These are phyloP conservation scores for Octodonta nipae DNA, from an alignment of 2,888 invertebrate species.

Conservation along the genomic window DNA sequence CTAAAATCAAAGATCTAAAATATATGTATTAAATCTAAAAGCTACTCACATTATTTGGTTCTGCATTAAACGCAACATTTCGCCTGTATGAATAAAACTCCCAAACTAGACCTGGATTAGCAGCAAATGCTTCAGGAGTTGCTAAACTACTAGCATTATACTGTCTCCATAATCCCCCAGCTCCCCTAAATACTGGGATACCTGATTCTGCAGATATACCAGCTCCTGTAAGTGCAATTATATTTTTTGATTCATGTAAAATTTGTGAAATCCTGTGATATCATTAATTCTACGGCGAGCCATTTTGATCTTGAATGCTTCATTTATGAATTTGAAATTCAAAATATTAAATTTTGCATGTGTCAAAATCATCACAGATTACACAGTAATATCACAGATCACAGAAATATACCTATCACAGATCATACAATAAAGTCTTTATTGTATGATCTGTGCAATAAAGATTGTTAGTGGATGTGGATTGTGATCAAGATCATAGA, in stretches of 20 bases:
- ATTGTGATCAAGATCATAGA: too few relatives aligned
- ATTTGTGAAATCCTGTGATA: constrained; percentile 41
- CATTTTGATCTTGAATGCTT: constrained; percentile 7
- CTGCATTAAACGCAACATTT: constrained; percentile 57
- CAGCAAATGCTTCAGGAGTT: constrained; percentile 56
- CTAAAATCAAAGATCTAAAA: constrained; percentile 15
- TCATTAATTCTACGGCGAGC: constrained; percentile 19
- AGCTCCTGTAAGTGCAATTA: constrained; percentile 80
- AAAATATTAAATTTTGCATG: too few relatives aligned
- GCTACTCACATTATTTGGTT: constrained; percentile 52
- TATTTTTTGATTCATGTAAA: constrained; percentile 41
- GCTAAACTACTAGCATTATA: constrained; percentile 55
- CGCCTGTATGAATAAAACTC: constrained; percentile 80
- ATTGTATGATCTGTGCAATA: too few relatives aligned
- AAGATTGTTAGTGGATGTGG: too few relatives aligned
- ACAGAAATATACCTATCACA: too few relatives aligned
- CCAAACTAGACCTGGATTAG: constrained; percentile 71
- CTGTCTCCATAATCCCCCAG: constrained; percentile 70
- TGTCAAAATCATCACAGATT: too few relatives aligned
- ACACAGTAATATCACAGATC: too few relatives aligned
- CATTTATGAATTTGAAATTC: too few relatives aligned
- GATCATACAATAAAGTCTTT: too few relatives aligned
- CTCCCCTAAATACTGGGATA: constrained; percentile 73
- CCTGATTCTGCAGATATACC: constrained; percentile 93
- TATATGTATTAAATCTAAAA: background rate